phyloP scores from a whole-genome alignment of 1,140 invertebrate species.

The Drosophila pruinosa region DNA sequence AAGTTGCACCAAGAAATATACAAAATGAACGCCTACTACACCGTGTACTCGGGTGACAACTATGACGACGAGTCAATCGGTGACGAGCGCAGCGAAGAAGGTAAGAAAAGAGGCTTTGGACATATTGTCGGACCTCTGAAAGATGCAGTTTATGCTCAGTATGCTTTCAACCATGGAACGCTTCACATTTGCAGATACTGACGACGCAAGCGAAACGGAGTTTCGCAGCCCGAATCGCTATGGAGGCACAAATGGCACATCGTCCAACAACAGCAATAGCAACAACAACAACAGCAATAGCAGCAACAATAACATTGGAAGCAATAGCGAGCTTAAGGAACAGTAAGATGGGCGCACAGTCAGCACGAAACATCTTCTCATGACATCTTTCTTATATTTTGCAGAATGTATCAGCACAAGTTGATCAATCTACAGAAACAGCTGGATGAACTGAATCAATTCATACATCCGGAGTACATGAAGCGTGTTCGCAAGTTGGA shows the following conservation, averaged over 20 bases:
- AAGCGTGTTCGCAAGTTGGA: conserved; percentile 92
- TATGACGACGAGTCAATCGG: conserved; percentile 72
- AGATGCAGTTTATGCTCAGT: neutral
- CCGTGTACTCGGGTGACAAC: conserved; percentile 52
- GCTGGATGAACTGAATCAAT: conserved; percentile 93
- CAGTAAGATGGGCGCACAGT: too few relatives aligned
- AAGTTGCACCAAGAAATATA: neutral
- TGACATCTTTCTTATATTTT: too few relatives aligned
- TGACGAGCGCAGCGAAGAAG: conserved; percentile 70
- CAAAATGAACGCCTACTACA: conserved; percentile 59
- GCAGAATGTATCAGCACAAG: conserved; percentile 97
- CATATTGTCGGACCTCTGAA: neutral
- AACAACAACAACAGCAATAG: conserved; percentile 45
- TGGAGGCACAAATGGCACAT: conserved; percentile 87
- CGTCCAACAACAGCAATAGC: conserved; percentile 36
- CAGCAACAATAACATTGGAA: conserved; percentile 55
- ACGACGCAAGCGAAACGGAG: conserved; percentile 95
- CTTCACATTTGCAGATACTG: conserved; percentile 88
- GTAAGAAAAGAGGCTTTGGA: conserved; percentile 26
- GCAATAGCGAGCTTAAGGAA: conserved; percentile 91
- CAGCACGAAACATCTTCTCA: too few relatives aligned
- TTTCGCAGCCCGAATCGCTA: conserved; percentile 86
- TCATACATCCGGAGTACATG: conserved; percentile 93
- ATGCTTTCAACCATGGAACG: conserved; percentile 9
- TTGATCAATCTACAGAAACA: conserved; percentile 94